These are phyloP conservation scores for Netelia inedita DNA, from an alignment of 2,888 invertebrate species.

Conservation along the genomic window DNA sequence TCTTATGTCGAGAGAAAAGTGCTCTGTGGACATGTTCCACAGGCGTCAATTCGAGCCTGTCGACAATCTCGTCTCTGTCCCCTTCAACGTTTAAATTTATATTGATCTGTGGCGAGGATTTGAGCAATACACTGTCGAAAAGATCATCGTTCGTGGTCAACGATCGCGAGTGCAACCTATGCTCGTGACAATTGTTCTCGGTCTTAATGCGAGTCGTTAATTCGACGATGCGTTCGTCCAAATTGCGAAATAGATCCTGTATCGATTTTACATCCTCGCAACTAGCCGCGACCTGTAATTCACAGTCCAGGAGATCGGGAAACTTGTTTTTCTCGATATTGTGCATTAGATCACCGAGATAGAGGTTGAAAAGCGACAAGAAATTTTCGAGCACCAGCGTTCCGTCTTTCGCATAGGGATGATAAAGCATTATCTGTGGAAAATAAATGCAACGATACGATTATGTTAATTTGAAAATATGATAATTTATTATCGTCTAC, in stretches of 20 bases:
- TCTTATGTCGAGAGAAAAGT: constrained; percentile 76
- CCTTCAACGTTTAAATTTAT: constrained; percentile 72
- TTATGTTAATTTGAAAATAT: neutral
- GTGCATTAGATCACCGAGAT: constrained; percentile 72
- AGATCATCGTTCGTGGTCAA: constrained; percentile 59
- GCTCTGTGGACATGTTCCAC: constrained; percentile 77
- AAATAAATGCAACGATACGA: constrained; percentile 9
- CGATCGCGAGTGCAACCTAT: constrained; percentile 18
- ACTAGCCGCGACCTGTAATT: constrained; percentile 76
- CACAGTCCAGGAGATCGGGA: constrained; percentile 73
- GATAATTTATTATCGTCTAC: constrained; percentile 66
- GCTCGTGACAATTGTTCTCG: constrained; percentile 18
- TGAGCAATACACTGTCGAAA: constrained; percentile 75
- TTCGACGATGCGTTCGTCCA: constrained; percentile 58
- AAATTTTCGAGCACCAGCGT: constrained; percentile 76
- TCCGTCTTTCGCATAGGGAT: constrained; percentile 74
- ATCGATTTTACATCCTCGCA: constrained; percentile 74
- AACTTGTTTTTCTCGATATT: constrained; percentile 65
- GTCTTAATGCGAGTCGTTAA: constrained; percentile 37
- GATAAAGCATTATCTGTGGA: constrained; percentile 74
- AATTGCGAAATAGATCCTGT: constrained; percentile 70
- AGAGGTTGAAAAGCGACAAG: constrained; percentile 71
- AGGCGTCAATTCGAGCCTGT: constrained; percentile 79
- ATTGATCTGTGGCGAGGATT: constrained; percentile 79
- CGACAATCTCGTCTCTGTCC: constrained; percentile 71